A percentile compares a stretch with the other conserved stretches of the same genome.
Evolutionary conservation across 2,797 vertebrate species (phyloP).

Genomic region (Pangasius macronema): DNA sequence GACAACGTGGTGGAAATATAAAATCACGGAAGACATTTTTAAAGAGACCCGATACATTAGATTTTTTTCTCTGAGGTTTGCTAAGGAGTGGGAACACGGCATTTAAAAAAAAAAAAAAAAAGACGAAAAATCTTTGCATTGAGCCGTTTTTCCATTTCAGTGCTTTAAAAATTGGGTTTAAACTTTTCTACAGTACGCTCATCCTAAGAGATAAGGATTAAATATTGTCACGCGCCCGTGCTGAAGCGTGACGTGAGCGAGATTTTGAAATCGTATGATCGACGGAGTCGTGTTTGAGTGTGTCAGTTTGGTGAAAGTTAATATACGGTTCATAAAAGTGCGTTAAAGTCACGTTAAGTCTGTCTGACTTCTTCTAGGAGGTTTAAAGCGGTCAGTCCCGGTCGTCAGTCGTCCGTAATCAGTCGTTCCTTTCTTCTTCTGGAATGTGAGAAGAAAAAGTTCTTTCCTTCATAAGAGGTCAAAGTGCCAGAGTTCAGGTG

Average conservation of each 20-base stretch:
- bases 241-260: neutral
- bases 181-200: neutral
- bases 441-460: slow-evolving; percentile 65
- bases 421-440: slow-evolving; percentile 55
- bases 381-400: slow-evolving; percentile 4
- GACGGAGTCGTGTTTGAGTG: neutral
- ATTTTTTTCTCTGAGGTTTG: neutral
- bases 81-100: neutral
- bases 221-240: neutral
- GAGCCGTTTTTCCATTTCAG: neutral
- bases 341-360: slow-evolving; percentile 1
- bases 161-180: neutral
- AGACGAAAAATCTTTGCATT: neutral
- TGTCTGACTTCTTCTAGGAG: slow-evolving; percentile 8
- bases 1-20: neutral
- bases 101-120: neutral
- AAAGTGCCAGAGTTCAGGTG: slow-evolving; percentile 65
- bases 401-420: slow-evolving; percentile 28
- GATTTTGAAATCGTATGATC: neutral
- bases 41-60: neutral
- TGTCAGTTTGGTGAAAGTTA: neutral
- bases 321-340: neutral
- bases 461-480: slow-evolving; percentile 58
- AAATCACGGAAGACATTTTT: neutral
- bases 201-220: neutral